These are phyloP conservation scores for Erebia epiphron DNA, from an alignment of 2,888 invertebrate genomes.

Conservation along the genomic window DNA sequence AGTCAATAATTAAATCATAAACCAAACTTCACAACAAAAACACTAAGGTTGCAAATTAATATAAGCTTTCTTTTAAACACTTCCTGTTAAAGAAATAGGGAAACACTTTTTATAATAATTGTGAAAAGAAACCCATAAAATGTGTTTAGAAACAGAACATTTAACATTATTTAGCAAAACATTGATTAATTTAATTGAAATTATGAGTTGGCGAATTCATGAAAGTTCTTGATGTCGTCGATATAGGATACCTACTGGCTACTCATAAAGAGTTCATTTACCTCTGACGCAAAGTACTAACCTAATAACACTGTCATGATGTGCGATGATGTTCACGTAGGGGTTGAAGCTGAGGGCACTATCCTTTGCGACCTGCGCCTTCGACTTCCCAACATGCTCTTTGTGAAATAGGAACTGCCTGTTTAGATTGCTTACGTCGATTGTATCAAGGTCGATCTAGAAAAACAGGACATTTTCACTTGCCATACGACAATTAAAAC, in stretches of 20 bases:
- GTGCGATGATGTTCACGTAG: slow-evolving; percentile 92
- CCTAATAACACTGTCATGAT: slow-evolving; percentile 97
- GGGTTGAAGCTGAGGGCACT: slow-evolving; percentile 95
- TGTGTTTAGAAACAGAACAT: too few relatives aligned
- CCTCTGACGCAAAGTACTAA: slow-evolving; percentile 64
- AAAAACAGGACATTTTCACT: slow-evolving; percentile 45
- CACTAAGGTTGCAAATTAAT: neutral
- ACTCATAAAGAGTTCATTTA: slow-evolving; percentile 26
- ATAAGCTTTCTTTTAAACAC: neutral
- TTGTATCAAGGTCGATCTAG: slow-evolving; percentile 99
- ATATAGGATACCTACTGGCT: neutral
- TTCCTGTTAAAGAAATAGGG: too few relatives aligned
- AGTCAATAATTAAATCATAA: too few relatives aligned
- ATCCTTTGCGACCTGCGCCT: slow-evolving; percentile 95
- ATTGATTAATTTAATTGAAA: too few relatives aligned
- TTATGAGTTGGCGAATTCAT: neutral
- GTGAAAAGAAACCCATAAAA: too few relatives aligned
- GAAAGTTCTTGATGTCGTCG: neutral
- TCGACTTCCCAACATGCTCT: slow-evolving; percentile 98
- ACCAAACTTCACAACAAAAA: too few relatives aligned
- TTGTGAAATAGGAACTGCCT: slow-evolving; percentile 99
- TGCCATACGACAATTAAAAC: neutral
- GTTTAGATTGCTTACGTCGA: slow-evolving; percentile 99
- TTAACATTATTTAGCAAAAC: neutral
- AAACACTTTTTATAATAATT: too few relatives aligned